A percentile compares a stretch with the other conserved stretches of the same genome.
Evolutionary conservation across 2,888 invertebrate genomes (phyloP).

Genomic region (Deroplatys truncata): DNA sequence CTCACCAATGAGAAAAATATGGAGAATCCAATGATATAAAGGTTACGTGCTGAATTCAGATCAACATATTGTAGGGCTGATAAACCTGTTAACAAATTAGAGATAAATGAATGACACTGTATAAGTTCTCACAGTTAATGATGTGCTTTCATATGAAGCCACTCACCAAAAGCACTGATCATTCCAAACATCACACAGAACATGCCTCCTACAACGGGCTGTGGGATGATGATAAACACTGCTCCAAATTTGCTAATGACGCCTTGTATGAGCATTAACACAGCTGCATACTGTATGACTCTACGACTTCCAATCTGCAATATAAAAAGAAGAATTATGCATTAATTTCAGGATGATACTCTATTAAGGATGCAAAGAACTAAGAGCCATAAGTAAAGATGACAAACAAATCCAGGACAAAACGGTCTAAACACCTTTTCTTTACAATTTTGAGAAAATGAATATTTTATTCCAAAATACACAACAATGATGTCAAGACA

Average conservation of each 20-base stretch:
- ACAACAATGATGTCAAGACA: too few relatives aligned
- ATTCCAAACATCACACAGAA: conserved; percentile 82
- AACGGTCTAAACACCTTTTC: too few relatives aligned
- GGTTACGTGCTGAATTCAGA: conserved; percentile 77
- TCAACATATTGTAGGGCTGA: conserved; percentile 78
- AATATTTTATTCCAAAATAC: too few relatives aligned
- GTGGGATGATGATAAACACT: conserved; percentile 74
- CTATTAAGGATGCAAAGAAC: background rate
- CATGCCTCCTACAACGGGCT: conserved; percentile 75
- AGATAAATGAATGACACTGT: too few relatives aligned
- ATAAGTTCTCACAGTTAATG: too few relatives aligned
- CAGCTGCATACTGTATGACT: conserved; percentile 72
- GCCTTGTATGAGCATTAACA: conserved; percentile 70
- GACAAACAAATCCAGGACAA: too few relatives aligned
- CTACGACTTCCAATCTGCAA: conserved; percentile 69
- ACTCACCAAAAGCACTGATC: conserved; percentile 71
- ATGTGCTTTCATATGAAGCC: background rate
- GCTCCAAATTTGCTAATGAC: conserved; percentile 74
- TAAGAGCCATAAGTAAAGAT: too few relatives aligned
- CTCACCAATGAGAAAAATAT: conserved; percentile 73
- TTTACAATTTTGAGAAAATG: too few relatives aligned
- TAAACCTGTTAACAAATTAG: conserved; percentile 48
- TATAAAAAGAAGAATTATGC: background rate
- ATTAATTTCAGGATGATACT: background rate
- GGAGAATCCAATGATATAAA: conserved; percentile 84